Evolutionary conservation across 2,888 invertebrate species (phyloP), one percentile per base, ranked within the genome.

Genomic region (Agrochola lota): DNA sequence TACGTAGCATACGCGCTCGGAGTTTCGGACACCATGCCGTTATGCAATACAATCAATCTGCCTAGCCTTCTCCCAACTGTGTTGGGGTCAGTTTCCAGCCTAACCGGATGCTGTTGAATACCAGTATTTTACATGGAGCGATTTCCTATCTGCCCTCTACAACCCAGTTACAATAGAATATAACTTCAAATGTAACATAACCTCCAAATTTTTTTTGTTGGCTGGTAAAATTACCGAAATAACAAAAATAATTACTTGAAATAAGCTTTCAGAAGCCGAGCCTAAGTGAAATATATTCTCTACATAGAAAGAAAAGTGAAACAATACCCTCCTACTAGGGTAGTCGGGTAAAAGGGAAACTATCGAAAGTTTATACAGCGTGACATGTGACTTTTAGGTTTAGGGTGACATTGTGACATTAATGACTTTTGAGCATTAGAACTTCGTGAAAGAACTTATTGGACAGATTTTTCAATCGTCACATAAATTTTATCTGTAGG

Each of bases 211-310:
- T 15, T 49, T 46, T 30, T 68, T 9, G 66, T 26, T 7, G 26
- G 26, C 26, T 26, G 17, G 1, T 59, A 15, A 59, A 20, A 43
- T 66, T 1, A 26, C 11, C n/a, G 43, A 17, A 43, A n/a, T n/a
- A n/a, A n/a, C n/a, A n/a, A n/a, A n/a, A n/a, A n/a, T n/a, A n/a
- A n/a, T n/a, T n/a, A n/a, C n/a, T n/a, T n/a, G n/a, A n/a, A n/a
- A 26, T 43, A 26, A 52, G 17, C 35, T 76, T 55, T 35, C 26
- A 57, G 46, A 75, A 64, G 46, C 35, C 75, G 15, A 35, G 63
- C 4, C 5, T 2, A 26, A 55, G 2, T 7, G 9, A 63, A 55
- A 23, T 2, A 12, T n/a, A n/a, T 30, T 62, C 30, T 30, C 30
- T 6, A 73, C 5, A 26, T 72, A 60, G 40, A 72, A 40, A 26